These are phyloP conservation scores for Ornithorhynchus anatinus DNA, from an alignment of 2,113 vertebrate species.

Conservation along the genomic window DNA sequence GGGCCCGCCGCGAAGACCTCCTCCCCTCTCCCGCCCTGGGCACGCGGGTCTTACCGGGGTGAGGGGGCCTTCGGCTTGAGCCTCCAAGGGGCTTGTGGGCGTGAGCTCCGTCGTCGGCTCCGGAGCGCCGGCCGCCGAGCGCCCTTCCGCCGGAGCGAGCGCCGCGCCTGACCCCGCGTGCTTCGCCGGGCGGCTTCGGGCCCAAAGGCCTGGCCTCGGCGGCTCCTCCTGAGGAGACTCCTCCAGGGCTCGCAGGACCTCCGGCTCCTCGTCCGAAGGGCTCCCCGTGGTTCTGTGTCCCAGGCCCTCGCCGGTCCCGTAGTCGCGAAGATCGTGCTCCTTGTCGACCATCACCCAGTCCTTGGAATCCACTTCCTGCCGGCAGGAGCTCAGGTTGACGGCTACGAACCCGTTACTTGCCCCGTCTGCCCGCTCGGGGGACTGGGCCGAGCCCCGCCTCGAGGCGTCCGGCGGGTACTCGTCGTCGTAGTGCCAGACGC, in stretches of 20 bases:
- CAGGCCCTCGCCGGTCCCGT: conserved; percentile 77
- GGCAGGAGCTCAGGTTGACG: conserved; percentile 90
- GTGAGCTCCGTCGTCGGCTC: conserved; percentile 81
- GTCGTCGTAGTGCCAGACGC: conserved; percentile 93
- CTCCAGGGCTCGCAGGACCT: conserved; percentile 84
- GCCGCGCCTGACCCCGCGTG: conserved; percentile 58
- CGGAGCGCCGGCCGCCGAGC: too few relatives aligned
- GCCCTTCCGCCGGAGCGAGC: too few relatives aligned
- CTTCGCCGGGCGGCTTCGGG: conserved; percentile 52
- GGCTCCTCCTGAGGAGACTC: conserved; percentile 77
- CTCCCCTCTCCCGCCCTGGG: too few relatives aligned
- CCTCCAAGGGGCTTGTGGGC: conserved; percentile 90
- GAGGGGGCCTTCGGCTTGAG: conserved; percentile 90
- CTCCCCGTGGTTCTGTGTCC: conserved; percentile 82
- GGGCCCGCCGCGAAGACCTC: too few relatives aligned
- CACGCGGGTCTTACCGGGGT: conserved; percentile 96
- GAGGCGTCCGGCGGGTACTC: conserved; percentile 85
- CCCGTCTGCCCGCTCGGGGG: conserved; percentile 85
- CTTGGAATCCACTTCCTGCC: conserved; percentile 90
- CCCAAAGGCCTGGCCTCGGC: conserved; percentile 58
- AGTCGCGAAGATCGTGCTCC: conserved; percentile 81
- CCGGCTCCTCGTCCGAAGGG: conserved; percentile 91
- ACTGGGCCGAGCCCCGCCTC: conserved; percentile 82
- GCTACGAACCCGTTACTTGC: conserved; percentile 92
- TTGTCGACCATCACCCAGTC: conserved; percentile 98